Conservation (phyloP, 2,888 invertebrate species). For the Dryocosmus kuriphilus region DNA sequence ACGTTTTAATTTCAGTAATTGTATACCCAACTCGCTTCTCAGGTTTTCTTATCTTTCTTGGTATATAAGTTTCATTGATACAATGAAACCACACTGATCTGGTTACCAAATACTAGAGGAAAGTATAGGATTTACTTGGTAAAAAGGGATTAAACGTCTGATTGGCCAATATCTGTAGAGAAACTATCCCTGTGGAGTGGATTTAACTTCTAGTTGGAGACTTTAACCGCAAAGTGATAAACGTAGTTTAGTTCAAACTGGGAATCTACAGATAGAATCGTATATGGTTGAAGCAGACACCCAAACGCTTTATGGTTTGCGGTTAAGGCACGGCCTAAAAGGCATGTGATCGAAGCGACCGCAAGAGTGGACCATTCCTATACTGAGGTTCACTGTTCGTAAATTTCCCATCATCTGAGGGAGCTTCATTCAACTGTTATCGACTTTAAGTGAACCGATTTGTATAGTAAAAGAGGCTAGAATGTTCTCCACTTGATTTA, state of each 20-base stretch:
- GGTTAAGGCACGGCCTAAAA: conserved; percentile 33
- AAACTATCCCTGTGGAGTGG: conserved; percentile 45
- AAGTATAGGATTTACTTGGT: background rate
- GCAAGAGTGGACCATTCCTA: conserved; percentile 34
- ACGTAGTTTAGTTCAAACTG: conserved; percentile 48
- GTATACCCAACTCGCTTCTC: too few relatives aligned
- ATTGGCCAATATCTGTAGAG: conserved; percentile 46
- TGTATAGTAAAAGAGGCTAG: background rate
- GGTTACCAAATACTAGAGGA: background rate
- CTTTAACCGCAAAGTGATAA: conserved; percentile 59
- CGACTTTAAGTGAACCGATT: background rate
- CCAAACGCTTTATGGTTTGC: conserved; percentile 54
- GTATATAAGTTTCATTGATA: too few relatives aligned
- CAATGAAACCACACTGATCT: background rate
- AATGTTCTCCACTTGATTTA: background rate
- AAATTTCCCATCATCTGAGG: conserved; percentile 3
- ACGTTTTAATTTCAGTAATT: too few relatives aligned
- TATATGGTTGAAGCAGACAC: conserved; percentile 48
- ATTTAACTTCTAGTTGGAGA: conserved; percentile 58
- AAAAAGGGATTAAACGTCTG: conserved; percentile 31
- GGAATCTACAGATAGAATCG: conserved; percentile 48
- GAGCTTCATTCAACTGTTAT: conserved; percentile 20
- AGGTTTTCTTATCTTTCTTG: too few relatives aligned
- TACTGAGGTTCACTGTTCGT: conserved; percentile 5
- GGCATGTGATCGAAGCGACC: conserved; percentile 35